These are phyloP conservation scores for Thamnaconus septentrionalis DNA, from an alignment of 2,113 vertebrate species.

Conservation along the genomic window DNA sequence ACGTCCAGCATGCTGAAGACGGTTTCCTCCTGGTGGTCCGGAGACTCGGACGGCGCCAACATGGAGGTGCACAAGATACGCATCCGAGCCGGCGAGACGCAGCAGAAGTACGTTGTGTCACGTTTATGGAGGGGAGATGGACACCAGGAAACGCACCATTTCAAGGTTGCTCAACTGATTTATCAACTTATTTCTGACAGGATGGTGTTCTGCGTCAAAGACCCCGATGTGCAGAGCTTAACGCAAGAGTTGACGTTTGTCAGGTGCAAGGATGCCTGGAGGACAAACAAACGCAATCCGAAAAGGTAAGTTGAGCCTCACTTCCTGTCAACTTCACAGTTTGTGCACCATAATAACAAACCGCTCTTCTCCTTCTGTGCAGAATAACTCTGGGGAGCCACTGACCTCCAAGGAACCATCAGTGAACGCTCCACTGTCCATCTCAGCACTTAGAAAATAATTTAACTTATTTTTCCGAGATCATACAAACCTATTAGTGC, in stretches of 20 bases:
- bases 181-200: constrained; percentile 38
- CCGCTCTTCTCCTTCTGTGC: constrained; percentile 6
- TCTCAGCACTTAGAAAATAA: constrained; percentile 50
- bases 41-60: constrained; percentile 29
- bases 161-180: neutral
- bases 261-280: constrained; percentile 71
- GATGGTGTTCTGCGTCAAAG: constrained; percentile 72
- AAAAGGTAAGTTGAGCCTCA: constrained; percentile 50
- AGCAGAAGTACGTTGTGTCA: constrained; percentile 65
- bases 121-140: neutral
- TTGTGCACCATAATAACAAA: constrained; percentile 8
- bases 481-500: constrained; percentile 21
- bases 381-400: constrained; percentile 56
- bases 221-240: constrained; percentile 33
- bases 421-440: neutral
- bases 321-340: neutral
- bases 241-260: constrained; percentile 70
- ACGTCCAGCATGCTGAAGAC: constrained; percentile 62
- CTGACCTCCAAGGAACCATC: constrained; percentile 21
- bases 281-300: constrained; percentile 25
- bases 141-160: neutral
- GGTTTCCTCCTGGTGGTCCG: constrained; percentile 74
- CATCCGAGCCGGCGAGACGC: constrained; percentile 75
- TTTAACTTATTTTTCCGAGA: constrained; percentile 39
- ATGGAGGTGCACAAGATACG: constrained; percentile 73